Conservation (phyloP, 2,797 vertebrate genomes). For the Artibeus jamaicensis region DNA sequence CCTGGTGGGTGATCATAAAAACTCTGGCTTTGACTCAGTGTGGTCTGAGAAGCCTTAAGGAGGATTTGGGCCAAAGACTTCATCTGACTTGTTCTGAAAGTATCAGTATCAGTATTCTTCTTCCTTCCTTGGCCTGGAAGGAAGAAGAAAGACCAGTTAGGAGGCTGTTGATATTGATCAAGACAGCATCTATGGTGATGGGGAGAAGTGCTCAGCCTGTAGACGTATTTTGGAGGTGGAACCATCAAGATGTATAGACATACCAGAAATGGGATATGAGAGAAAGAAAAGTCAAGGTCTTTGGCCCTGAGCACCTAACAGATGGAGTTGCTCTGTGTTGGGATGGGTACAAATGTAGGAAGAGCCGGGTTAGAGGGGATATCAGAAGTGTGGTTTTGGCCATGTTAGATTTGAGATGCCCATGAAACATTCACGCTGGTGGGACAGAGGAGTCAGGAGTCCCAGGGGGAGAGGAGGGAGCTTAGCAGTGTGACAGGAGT, state of each 20-base stretch:
- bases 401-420: not conserved
- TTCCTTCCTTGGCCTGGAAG: not conserved
- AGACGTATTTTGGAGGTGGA: not conserved
- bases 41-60: not conserved
- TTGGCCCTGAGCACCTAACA: not conserved
- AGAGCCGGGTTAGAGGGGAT: not conserved
- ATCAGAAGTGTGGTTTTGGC: not conserved
- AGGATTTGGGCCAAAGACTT: not conserved
- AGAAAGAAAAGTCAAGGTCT: not conserved
- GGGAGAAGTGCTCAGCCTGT: not conserved
- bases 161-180: not conserved
- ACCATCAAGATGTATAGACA: not conserved
- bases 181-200: not conserved
- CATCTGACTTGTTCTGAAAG: conserved; percentile 21
- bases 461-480: not conserved
- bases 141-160: not conserved
- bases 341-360: not conserved
- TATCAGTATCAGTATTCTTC: no score
- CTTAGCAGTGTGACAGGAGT: not conserved
- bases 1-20: not conserved
- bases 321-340: not conserved
- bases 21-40: not conserved
- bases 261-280: not conserved
- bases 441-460: not conserved
- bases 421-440: not conserved